Base-by-base conservation (phyloP, 2,888 invertebrate genomes). In the Neoitamus cyanurus region DNA sequence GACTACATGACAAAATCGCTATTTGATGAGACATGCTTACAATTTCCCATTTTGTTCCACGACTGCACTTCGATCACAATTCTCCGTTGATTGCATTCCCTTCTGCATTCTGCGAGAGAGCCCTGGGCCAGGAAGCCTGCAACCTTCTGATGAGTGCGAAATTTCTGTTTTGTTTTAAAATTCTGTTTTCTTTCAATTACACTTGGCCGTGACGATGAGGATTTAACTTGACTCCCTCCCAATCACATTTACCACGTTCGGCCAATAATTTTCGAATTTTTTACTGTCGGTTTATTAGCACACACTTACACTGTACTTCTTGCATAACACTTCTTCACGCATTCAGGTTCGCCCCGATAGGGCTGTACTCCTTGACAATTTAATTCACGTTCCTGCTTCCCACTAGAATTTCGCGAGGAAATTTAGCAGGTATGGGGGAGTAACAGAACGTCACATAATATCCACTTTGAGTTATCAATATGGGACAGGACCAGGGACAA, bases 301-400 rank as follows among this genome's bases (percentile, higher is more conserved):
- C 83, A 34, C 73, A 13, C 9, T 42, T n/a, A 30, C 34, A 73
- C 31, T 15, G 72, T 25, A 85, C 85, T 85, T 86, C 86, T 86
- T 86, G 86, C 86, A 86, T 86, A 86, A 86, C 86, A 86, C 86
- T 78, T 86, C 83, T 78, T 48, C 83, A 86, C 86, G 84, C 82
- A 83, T 77, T 69, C n/a, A 13, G 25, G 68, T 36, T 69, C 37
- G 34, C 68, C 30, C 36, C n/a, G 82, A 36, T 69, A 13, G 69
- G 37, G 34, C 28, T 28, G 15, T 42, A 6, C 82, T 28, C 20
- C 20, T 36, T 37, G 25, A 28, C 28, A 68, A 82, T 69, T 69
- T 42, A 82, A 25, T 69, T 28, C 15, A 34, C 15, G 80, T 13
- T 20, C 31, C 68, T 34, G 80, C 20, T 9, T 80, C 42, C 0